Conservation (phyloP, 2,797 vertebrate genomes). For the Malacoctenus gilli region DNA sequence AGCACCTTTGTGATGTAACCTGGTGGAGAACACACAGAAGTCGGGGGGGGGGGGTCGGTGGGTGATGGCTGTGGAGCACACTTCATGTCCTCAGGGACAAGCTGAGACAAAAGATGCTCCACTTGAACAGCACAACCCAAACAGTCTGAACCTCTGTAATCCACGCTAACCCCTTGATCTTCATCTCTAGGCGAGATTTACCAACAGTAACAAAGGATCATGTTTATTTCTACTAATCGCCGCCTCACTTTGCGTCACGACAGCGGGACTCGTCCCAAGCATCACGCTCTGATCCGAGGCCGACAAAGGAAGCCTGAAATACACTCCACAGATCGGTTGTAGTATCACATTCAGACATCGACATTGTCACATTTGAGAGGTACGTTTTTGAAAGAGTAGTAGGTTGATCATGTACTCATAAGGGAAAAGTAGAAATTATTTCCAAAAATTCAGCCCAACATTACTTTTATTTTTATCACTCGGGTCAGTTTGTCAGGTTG, state of each 20-base stretch:
- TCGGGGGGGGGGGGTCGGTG: neutral
- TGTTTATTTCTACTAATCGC: constrained; percentile 1
- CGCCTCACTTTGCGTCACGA: neutral
- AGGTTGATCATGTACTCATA: no score
- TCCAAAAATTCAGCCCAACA: no score
- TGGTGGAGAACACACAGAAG: neutral
- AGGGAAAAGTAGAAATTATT: no score
- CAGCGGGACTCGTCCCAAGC: neutral
- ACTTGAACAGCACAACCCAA: neutral
- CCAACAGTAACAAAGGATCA: constrained; percentile 1
- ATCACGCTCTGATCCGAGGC: neutral
- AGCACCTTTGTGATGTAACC: constrained; percentile 40
- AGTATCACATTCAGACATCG: no score
- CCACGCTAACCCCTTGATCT: constrained; percentile 7
- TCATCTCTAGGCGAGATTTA: no score
- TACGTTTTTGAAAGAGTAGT: no score
- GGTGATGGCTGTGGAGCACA: no score
- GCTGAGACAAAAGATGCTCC: no score
- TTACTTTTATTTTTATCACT: no score
- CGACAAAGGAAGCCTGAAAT: neutral
- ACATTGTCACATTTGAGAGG: no score
- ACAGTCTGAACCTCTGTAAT: neutral
- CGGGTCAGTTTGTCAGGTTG: no score
- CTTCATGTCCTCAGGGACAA: no score
- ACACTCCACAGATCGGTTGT: neutral